Conservation (phyloP, 1,140 invertebrate species). For the Drosophila sp. region DNA sequence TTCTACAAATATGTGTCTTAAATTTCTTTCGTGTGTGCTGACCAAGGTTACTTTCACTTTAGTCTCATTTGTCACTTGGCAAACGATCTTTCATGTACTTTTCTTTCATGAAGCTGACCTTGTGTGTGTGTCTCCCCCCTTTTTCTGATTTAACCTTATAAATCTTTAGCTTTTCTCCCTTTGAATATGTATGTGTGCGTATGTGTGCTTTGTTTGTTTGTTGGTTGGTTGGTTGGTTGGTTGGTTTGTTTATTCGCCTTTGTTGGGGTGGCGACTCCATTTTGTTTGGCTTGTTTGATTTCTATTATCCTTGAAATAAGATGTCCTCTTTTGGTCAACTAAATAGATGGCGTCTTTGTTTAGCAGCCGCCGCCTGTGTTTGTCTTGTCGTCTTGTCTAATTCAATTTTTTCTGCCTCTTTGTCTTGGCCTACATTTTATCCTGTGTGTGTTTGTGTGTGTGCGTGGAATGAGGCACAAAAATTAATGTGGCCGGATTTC, state of each 20-base stretch:
- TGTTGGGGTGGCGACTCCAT: conserved; percentile 24
- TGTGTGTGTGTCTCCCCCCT: conserved; percentile 24
- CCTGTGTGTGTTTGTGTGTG: background rate
- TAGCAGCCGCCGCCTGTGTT: conserved; percentile 41
- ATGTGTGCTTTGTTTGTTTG: background rate
- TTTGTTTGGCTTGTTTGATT: conserved; percentile 68
- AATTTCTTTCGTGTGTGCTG: background rate
- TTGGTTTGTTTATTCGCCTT: conserved; percentile 1
- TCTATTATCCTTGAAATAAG: conserved; percentile 68
- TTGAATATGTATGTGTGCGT: background rate
- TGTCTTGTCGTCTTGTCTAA: conserved; percentile 62
- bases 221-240: background rate
- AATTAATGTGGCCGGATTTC: conserved; percentile 60
- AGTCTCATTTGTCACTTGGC: background rate
- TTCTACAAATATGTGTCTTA: background rate
- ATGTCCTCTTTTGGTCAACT: conserved; percentile 55
- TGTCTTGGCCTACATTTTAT: conserved; percentile 63
- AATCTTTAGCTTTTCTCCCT: background rate
- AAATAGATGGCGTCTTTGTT: conserved; percentile 55
- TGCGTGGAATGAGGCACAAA: conserved; percentile 32
- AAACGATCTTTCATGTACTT: conserved; percentile 33
- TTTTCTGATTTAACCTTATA: conserved; percentile 6
- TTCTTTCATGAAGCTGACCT: conserved; percentile 16
- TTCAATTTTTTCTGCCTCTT: conserved; percentile 53
- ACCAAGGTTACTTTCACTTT: background rate